Conservation (phyloP, 2,113 vertebrate genomes). For the Mionectes macconnelli region DNA sequence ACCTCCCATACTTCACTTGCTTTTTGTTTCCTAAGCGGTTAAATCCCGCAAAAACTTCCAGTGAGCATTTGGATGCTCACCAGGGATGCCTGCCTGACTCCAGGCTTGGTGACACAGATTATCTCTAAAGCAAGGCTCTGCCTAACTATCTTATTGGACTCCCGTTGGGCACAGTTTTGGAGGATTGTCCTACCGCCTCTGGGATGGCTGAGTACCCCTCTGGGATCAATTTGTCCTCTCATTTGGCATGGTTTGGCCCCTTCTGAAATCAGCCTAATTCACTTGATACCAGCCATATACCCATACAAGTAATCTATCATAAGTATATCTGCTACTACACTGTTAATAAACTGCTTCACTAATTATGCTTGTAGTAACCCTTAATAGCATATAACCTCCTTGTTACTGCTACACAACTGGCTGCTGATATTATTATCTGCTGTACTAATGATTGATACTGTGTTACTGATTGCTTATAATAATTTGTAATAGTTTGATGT, state of each 20-base stretch:
- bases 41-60: neutral
- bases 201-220: neutral
- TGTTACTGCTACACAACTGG: neutral
- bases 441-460: neutral
- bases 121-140: neutral
- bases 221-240: neutral
- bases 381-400: neutral
- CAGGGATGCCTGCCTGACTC: neutral
- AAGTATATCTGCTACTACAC: neutral
- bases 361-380: neutral
- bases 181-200: neutral
- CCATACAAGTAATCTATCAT: neutral
- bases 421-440: neutral
- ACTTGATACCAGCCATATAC: neutral
- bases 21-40: neutral
- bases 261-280: neutral
- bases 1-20: neutral
- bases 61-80: rapidly evolving
- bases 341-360: neutral
- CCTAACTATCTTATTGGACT: neutral
- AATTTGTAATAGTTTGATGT: neutral
- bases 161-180: neutral
- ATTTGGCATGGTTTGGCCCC: neutral
- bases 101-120: rapidly evolving
- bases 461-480: neutral